These are phyloP conservation scores for Styela clava DNA, from an alignment of 23 tunicate species.

Conservation along the genomic window DNA sequence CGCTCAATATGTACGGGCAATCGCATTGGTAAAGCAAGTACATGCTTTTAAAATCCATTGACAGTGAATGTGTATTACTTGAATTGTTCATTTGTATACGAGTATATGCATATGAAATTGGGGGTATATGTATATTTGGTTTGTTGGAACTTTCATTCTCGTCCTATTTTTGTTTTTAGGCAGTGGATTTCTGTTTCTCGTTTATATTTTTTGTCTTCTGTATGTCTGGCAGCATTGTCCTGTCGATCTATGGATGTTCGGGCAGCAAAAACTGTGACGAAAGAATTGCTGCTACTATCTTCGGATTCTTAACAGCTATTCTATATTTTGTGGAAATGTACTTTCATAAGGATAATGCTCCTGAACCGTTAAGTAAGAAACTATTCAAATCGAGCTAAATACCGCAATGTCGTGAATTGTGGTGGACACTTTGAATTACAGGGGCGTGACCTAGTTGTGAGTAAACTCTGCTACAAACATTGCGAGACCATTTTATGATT, in stretches of 20 bases:
- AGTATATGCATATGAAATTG: too few relatives aligned
- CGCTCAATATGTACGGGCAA: too few relatives aligned
- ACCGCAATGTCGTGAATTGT: background rate
- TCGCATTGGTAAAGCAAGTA: too few relatives aligned
- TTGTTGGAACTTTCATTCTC: too few relatives aligned
- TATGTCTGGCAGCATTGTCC: slow-evolving; percentile 58
- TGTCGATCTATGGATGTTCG: slow-evolving; percentile 40
- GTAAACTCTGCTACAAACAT: background rate
- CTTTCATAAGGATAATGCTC: slow-evolving; percentile 48
- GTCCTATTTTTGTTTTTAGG: too few relatives aligned
- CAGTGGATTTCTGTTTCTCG: slow-evolving; percentile 62
- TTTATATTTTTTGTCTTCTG: slow-evolving; percentile 62
- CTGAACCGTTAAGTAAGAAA: slow-evolving; percentile 52
- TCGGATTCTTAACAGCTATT: slow-evolving; percentile 57
- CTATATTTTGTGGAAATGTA: slow-evolving; percentile 69
- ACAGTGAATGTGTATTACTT: too few relatives aligned
- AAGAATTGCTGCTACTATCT: slow-evolving; percentile 62
- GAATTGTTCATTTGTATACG: too few relatives aligned
- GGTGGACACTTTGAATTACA: too few relatives aligned
- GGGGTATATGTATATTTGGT: too few relatives aligned
- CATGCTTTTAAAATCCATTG: too few relatives aligned
- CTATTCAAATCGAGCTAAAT: background rate
- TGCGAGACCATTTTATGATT: background rate
- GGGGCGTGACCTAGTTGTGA: background rate
- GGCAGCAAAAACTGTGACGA: slow-evolving; percentile 16